Percentiles rank a stretch among this genome's conserved stretches.
Evolutionary conservation across 2,888 invertebrate species (phyloP).

Genomic region (Lydus trimaculatus): DNA sequence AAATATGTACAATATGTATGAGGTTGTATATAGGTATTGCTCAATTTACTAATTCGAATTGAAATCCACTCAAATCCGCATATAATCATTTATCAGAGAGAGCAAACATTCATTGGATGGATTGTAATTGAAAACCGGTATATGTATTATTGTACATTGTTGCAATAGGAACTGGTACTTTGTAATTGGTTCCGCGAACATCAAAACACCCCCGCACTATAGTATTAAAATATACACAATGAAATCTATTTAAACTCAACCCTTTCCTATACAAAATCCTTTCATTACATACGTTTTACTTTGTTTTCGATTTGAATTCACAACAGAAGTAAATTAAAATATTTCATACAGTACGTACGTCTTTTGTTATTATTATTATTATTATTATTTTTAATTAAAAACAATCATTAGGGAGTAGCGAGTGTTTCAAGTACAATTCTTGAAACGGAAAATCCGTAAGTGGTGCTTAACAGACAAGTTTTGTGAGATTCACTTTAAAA

Average conservation of each 20-base stretch:
- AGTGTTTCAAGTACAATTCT: not conserved
- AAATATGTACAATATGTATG: not conserved
- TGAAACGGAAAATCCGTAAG: not conserved
- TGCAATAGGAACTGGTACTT: constrained; percentile 28
- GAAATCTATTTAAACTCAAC: not conserved
- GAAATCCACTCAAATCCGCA: constrained; percentile 31
- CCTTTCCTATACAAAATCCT: no score
- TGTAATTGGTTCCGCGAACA: constrained; percentile 30
- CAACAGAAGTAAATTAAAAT: not conserved
- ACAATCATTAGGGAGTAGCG: not conserved
- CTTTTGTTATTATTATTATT: not conserved
- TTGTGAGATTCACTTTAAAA: not conserved
- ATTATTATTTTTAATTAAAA: constrained; percentile 7
- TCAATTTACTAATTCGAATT: constrained; percentile 32
- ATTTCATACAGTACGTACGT: not conserved
- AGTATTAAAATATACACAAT: not conserved
- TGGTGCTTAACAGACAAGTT: not conserved
- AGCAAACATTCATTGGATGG: constrained; percentile 25
- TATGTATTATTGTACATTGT: constrained; percentile 31
- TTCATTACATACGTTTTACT: no score
- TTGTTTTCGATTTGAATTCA: not conserved
- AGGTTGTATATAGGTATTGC: constrained; percentile 7
- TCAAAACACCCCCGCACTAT: not conserved
- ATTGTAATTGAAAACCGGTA: constrained; percentile 33
- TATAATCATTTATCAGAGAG: constrained; percentile 31